Percentiles rank a stretch among this genome's conserved stretches.
Evolutionary conservation across 2,113 vertebrate species (phyloP).

Genomic region (Harpagus bidentatus): DNA sequence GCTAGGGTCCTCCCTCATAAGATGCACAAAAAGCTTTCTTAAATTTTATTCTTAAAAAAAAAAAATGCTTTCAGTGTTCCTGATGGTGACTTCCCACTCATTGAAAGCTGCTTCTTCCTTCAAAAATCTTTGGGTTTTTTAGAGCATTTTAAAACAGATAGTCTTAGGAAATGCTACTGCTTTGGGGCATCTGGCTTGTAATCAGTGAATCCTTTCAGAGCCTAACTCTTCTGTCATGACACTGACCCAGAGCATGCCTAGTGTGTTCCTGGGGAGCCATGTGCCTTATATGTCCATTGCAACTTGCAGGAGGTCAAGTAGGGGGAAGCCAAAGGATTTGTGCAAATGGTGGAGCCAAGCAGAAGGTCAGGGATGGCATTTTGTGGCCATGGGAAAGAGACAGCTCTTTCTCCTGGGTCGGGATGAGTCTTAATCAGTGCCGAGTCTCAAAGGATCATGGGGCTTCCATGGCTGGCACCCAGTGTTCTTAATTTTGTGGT

Average conservation of each 20-base stretch:
- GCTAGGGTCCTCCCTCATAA: not conserved
- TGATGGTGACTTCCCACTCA: not conserved
- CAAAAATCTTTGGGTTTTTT: not conserved
- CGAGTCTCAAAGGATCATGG: not conserved
- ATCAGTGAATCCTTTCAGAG: not conserved
- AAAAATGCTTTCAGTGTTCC: not conserved
- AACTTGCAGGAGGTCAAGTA: constrained; percentile 38
- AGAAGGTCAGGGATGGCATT: constrained; percentile 64
- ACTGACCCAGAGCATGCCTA: not conserved
- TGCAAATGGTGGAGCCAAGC: constrained; percentile 52
- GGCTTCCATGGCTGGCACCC: constrained; percentile 37
- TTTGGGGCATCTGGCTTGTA: constrained; percentile 42
- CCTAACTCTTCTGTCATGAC: not conserved
- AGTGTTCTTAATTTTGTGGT: constrained; percentile 51
- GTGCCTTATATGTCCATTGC: constrained; percentile 55
- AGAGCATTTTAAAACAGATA: constrained; percentile 7
- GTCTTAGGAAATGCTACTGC: constrained; percentile 18
- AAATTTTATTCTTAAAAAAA: not conserved
- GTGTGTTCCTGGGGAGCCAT: constrained; percentile 10
- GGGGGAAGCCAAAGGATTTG: constrained; percentile 57
- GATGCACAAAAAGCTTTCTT: not conserved
- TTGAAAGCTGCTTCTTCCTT: not conserved
- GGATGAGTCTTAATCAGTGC: not conserved
- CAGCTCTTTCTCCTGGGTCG: not conserved
- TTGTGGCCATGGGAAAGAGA: constrained; percentile 60